Conservation (phyloP, 1,140 invertebrate species). For the Panagrolaimus sp. region DNA sequence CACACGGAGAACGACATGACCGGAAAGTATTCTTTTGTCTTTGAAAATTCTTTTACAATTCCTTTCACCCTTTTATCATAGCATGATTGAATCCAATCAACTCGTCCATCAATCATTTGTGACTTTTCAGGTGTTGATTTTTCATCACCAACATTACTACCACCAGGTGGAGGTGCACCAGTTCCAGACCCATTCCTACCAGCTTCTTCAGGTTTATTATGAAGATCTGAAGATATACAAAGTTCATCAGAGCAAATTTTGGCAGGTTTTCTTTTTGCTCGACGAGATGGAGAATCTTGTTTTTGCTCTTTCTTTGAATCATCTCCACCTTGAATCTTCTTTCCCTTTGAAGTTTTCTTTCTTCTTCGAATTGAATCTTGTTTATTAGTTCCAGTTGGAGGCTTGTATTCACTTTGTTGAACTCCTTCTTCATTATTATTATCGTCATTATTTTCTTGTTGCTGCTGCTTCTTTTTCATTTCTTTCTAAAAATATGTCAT, state of each 20-base stretch:
- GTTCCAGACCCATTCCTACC: background rate
- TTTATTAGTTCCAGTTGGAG: too few species aligned
- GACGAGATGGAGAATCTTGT: background rate
- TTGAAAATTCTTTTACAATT: background rate
- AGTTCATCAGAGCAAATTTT: background rate
- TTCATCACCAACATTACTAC: background rate
- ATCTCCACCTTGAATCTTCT: background rate
- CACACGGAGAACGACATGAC: background rate
- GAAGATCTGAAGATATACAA: background rate
- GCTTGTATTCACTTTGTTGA: too few species aligned
- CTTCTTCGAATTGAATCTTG: background rate
- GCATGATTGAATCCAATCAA: background rate
- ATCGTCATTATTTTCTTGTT: too few species aligned
- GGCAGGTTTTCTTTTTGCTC: constrained; percentile 9
- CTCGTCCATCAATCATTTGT: background rate
- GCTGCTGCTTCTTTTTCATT: too few species aligned
- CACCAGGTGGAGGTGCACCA: background rate
- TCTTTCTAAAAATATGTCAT: too few species aligned
- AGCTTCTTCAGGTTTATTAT: background rate
- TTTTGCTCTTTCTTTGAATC: background rate
- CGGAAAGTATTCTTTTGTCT: background rate
- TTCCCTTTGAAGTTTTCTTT: background rate
- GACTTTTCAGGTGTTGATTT: background rate
- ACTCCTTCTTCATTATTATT: too few species aligned
- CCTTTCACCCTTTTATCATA: background rate